phyloP scores from a whole-genome alignment of 2,797 vertebrate genomes.

The Mormyrops boulengeri region DNA sequence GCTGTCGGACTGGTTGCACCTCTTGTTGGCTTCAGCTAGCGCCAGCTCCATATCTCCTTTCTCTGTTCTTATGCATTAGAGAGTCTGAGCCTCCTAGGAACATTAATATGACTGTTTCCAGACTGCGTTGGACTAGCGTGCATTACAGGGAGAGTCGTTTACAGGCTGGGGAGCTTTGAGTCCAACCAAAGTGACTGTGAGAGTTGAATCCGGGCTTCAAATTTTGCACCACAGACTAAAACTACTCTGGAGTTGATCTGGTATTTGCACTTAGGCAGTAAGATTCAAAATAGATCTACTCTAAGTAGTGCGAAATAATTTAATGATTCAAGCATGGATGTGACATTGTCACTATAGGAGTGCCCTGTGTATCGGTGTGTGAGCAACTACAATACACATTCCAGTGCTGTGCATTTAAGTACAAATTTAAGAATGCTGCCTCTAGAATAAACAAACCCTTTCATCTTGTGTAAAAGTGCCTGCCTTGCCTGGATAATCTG shows the following conservation, averaged over 20 bases:
- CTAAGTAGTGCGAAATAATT: slow-evolving; percentile 13
- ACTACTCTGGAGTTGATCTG: not conserved
- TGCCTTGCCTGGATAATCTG: not conserved
- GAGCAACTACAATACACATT: not conserved
- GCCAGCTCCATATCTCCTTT: not conserved
- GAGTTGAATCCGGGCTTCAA: not conserved
- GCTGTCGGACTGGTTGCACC: not conserved
- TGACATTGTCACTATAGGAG: not conserved
- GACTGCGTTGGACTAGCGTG: not conserved
- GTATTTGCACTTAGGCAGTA: slow-evolving; percentile 2
- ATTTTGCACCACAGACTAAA: not conserved
- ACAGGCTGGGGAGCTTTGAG: not conserved
- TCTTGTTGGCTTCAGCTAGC: not conserved
- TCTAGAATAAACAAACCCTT: not conserved
- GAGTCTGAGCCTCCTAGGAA: not conserved
- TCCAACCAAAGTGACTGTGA: not conserved
- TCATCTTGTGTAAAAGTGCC: not conserved
- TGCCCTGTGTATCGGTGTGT: not conserved
- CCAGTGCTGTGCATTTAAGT: not conserved
- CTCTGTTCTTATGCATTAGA: not conserved
- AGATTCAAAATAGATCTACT: not conserved
- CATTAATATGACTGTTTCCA: not conserved
- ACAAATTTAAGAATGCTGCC: not conserved
- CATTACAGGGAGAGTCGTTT: not conserved
- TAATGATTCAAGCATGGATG: not conserved